These are phyloP conservation scores for Neodontobutis hainanensis DNA, from an alignment of 2,113 vertebrate species.

Conservation along the genomic window DNA sequence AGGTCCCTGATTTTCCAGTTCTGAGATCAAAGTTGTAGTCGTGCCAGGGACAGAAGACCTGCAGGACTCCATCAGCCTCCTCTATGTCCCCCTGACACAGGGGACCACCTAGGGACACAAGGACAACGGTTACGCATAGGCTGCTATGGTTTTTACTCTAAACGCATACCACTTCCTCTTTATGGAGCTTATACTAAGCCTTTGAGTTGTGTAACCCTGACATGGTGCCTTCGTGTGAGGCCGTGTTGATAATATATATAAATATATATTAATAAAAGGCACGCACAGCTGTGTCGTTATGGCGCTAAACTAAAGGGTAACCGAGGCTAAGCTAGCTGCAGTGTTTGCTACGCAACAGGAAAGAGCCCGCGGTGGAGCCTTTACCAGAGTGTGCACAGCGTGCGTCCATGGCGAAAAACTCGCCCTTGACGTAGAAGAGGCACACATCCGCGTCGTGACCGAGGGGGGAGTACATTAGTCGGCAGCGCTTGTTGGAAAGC, in stretches of 20 bases:
- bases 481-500: conserved; percentile 73
- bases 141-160: no score
- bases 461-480: conserved; percentile 69
- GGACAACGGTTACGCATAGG: not conserved
- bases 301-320: not conserved
- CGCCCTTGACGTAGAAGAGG: conserved; percentile 73
- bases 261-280: no score
- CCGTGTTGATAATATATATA: no score
- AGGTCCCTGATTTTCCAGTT: conserved; percentile 73
- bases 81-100: conserved; percentile 81
- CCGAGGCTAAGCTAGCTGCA: conserved; percentile 2
- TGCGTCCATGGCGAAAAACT: conserved; percentile 79
- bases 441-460: conserved; percentile 71
- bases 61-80: conserved; percentile 73
- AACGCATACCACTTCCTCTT: no score
- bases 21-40: conserved; percentile 79
- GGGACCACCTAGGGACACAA: conserved; percentile 71
- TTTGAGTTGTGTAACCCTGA: no score
- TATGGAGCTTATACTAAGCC: no score
- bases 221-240: no score
- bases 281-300: not conserved
- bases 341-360: not conserved
- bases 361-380: not conserved
- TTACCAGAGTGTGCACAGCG: conserved; percentile 79
- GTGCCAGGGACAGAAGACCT: conserved; percentile 81